A percentile compares a stretch with the other conserved stretches of the same genome.
Conservation (phyloP, 2,888 invertebrate species). For the Harpagoxenus sublaevis region DNA sequence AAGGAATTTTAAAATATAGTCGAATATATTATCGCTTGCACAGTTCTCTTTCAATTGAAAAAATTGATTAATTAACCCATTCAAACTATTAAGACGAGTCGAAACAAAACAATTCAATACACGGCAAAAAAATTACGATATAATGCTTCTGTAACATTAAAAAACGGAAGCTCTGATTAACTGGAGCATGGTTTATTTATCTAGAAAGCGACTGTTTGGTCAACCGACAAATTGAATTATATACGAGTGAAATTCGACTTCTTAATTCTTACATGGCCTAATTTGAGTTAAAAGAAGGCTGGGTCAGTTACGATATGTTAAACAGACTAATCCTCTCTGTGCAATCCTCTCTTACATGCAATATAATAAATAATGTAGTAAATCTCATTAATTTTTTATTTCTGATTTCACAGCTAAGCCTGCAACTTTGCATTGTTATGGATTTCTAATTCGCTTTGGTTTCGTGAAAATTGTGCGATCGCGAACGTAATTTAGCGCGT, state of each 20-base stretch:
- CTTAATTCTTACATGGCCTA: not conserved
- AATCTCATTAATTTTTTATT: conserved; percentile 7
- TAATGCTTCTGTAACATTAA: not conserved
- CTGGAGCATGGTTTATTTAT: not conserved
- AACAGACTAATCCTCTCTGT: not conserved
- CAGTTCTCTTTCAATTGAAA: not conserved
- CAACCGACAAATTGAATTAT: not conserved
- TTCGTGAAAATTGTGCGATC: conserved; percentile 40
- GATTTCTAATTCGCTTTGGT: conserved; percentile 30
- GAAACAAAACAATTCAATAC: not conserved
- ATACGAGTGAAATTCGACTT: not conserved
- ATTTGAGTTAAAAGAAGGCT: not conserved
- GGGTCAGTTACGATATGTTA: not conserved
- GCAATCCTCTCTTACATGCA: not conserved
- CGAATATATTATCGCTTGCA: too few relatives aligned
- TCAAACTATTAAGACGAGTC: not conserved
- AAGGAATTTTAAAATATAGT: not conserved
- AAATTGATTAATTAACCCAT: not conserved
- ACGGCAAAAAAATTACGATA: not conserved
- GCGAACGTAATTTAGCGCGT: conserved; percentile 37
- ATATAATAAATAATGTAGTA: not conserved
- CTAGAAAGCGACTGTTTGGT: not conserved
- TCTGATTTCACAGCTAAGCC: not conserved
- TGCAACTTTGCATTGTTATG: not conserved
- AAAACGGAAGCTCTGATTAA: not conserved